Evolutionary conservation across 2,113 vertebrate genomes (phyloP).

Genomic region (Plotosus lineatus): DNA sequence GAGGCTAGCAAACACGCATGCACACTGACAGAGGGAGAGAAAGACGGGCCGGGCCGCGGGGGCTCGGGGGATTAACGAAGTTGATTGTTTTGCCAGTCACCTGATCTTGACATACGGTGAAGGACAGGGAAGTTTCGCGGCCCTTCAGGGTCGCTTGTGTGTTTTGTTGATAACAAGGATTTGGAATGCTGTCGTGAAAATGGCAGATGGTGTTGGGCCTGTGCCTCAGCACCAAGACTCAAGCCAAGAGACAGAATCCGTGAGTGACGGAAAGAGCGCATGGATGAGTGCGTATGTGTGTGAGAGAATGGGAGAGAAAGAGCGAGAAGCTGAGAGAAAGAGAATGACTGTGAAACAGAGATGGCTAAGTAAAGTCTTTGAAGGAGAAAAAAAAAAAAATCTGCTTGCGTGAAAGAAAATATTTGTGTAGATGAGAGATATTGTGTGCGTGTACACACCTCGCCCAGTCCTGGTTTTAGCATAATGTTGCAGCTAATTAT

Average conservation of each 20-base stretch:
- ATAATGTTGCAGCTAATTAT: slow-evolving; percentile 54
- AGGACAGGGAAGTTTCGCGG: slow-evolving; percentile 33
- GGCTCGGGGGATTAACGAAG: slow-evolving; percentile 38
- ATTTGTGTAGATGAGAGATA: neutral
- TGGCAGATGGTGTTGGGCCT: slow-evolving; percentile 74
- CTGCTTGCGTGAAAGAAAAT: neutral
- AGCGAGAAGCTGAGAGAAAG: neutral
- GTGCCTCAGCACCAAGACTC: slow-evolving; percentile 56
- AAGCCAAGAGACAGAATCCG: slow-evolving; percentile 46
- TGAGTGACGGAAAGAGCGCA: slow-evolving; percentile 20
- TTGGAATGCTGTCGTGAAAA: slow-evolving; percentile 70
- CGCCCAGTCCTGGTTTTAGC: slow-evolving; percentile 42
- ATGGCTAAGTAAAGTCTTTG: neutral
- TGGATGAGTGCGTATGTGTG: neutral
- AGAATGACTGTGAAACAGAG: neutral
- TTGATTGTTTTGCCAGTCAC: slow-evolving; percentile 25
- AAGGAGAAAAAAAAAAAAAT: neutral
- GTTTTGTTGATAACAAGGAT: slow-evolving; percentile 75
- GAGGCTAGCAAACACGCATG: neutral
- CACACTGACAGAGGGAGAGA: neutral
- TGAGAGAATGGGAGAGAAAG: neutral
- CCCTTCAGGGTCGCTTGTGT: slow-evolving; percentile 65
- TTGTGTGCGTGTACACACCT: slow-evolving; percentile 11
- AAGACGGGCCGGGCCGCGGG: neutral
- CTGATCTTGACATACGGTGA: slow-evolving; percentile 48